phyloP scores from a whole-genome alignment of 2,888 invertebrate genomes.

The Drosophila atroscutellata region DNA sequence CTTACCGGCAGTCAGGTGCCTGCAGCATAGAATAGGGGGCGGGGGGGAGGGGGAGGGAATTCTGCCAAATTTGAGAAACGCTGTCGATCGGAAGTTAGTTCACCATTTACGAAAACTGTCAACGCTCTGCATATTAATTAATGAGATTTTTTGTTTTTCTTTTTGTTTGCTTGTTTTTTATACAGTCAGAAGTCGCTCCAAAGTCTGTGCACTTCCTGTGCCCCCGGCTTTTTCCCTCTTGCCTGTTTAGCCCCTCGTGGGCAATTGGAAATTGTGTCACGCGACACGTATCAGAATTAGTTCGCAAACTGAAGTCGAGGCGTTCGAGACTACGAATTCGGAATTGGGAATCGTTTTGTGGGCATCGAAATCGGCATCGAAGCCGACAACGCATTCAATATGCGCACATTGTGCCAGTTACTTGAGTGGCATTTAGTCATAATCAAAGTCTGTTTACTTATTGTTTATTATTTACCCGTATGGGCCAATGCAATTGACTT shows the following conservation, averaged over 20 bases:
- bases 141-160: slow-evolving; percentile 25
- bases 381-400: slow-evolving; percentile 48
- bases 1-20: slow-evolving; percentile 41
- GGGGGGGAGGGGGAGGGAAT: not conserved
- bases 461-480: slow-evolving; percentile 23
- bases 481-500: slow-evolving; percentile 32
- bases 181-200: slow-evolving; percentile 44
- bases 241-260: not conserved
- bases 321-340: slow-evolving; percentile 23
- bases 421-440: slow-evolving; percentile 27
- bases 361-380: slow-evolving; percentile 12
- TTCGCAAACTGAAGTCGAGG: slow-evolving; percentile 30
- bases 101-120: slow-evolving; percentile 72
- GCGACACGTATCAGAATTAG: slow-evolving; percentile 64
- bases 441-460: slow-evolving; percentile 19
- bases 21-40: slow-evolving; percentile 18
- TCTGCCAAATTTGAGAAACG: slow-evolving; percentile 57
- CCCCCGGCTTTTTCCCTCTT: slow-evolving; percentile 7
- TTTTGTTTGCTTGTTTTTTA: slow-evolving; percentile 10
- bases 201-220: slow-evolving; percentile 65
- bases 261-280: slow-evolving; percentile 70
- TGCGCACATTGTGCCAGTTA: slow-evolving; percentile 68
- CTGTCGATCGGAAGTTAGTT: slow-evolving; percentile 67
- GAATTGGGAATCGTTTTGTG: slow-evolving; percentile 31
- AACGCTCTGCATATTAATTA: slow-evolving; percentile 75